Evolutionary conservation across 2,797 vertebrate species (phyloP), one percentile per base, ranked within the genome.

Genomic region (Heteromormyrus szaboi): DNA sequence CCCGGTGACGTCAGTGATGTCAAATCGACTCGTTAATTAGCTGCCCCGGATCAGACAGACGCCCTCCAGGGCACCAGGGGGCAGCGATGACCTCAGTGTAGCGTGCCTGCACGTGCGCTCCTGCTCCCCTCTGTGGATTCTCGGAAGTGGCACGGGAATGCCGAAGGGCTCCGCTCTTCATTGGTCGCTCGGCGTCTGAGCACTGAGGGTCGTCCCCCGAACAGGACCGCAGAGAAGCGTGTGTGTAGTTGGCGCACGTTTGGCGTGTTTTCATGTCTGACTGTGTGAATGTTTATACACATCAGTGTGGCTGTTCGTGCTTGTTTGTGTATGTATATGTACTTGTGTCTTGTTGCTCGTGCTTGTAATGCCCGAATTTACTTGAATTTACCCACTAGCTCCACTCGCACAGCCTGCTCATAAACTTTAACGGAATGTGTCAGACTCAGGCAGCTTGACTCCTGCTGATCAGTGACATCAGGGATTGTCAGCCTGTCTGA

Each of bases 21-120:
- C 4, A 19, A 84, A 68, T 19, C 83, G 76, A 88, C 17, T 88
- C 44, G 22, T 17, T 62, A 12, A 88, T 88, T 84, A 84, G 86
- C 79, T 56, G 83, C 44, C 51, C 76, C 8, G 14, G 72, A n/a
- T 9, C 46, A 88, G 86, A 68, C 17, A 53, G 86, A 4, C 11
- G 0, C 48, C 22, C 17, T 85, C 84, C 25, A 85, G 68, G 4
- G 12, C 12, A 76, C 4, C 25, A 41, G 14, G 17, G 68, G 37
- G 68, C 68, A 76, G 33, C 12, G 9, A 0, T 72, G 29, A 72
- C 68, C 11, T 37, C 22, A 7, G 68, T 72, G 33, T 17, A 65
- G 59, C 22, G 59, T 65, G 59, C 22, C 22, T 25, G 7, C n/a
- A 3, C 1, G n/a, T 2, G n/a, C 7, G n/a, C 3, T 62, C 56